Base-by-base conservation (phyloP, 2,797 vertebrate genomes). In the Leptatherina wallacei region DNA sequence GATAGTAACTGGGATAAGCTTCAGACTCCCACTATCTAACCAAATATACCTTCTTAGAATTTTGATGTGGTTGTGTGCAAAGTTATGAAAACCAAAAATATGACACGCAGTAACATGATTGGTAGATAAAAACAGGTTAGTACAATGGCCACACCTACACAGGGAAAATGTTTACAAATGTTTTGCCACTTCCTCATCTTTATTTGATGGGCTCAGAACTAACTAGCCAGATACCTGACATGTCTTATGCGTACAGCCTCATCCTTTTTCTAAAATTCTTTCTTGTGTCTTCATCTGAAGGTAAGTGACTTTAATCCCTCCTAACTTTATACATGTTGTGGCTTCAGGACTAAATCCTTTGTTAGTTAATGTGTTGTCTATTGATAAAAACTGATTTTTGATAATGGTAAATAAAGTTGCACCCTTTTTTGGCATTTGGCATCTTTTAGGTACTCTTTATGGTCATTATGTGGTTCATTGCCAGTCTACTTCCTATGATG, bases 391-490 rank as follows among this genome's bases (percentile, higher is more conserved):
- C 13, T 5, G 7, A 5, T 35, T 38, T 38, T 38, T 38, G 12
- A 6, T 35, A 12, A 13, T 40, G 38, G 2, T 38, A 38, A 38
- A 38, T 38, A 12, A 11, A 11, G 36, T 6, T 11, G 1, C 2
- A n/a, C n/a, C n/a, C n/a, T 18, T 20, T 60, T 60, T 27, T 52
- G 22, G 7, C 1, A 36, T 51, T 68, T 2, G 2, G 2, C 7
- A 30, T 55, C 52, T 78, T 59, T 55, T 55, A 78, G 76, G 51
- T 0, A 2, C 61, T 55, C 9, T 40, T 38, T 78, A 40, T 59
- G 61, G 61, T n/a, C 11, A 1, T 0, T 0, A 0, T 13, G 12
- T 51, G 32, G 0, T 11, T n/a, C 38, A 0, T n/a, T 78, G 65
- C 32, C 32, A 30, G 49, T 57, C 35, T 57, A 57, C 32, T 38